Conservation (phyloP, 2,888 invertebrate genomes). For the Chaetoderma sp. region DNA sequence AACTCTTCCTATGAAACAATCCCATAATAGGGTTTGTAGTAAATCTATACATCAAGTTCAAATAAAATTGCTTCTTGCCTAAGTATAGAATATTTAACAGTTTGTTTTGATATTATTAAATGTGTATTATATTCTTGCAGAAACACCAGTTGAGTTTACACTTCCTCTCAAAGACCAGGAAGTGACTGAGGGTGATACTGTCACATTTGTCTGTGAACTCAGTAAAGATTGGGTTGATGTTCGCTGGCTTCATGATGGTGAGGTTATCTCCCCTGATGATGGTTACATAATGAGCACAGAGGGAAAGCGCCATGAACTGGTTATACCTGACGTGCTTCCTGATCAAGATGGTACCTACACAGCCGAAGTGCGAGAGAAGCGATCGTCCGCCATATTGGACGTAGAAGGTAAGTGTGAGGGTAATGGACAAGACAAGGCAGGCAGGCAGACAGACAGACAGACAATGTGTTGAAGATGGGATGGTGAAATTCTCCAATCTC, state of each 20-base stretch:
- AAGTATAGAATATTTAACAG: too few species aligned
- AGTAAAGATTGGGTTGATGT: not conserved
- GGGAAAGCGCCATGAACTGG: conserved; percentile 62
- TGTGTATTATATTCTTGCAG: conserved; percentile 2
- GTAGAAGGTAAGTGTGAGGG: conserved; percentile 53
- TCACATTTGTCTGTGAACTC: conserved; percentile 25
- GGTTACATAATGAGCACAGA: conserved; percentile 30
- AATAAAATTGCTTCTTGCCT: too few species aligned
- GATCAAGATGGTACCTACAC: conserved; percentile 61
- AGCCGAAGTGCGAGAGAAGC: conserved; percentile 42
- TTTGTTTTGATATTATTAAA: too few species aligned
- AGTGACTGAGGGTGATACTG: conserved; percentile 34
- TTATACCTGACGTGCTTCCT: conserved; percentile 82
- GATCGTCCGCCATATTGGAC: conserved; percentile 53
- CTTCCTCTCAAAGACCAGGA: conserved; percentile 16
- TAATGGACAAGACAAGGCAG: too few species aligned
- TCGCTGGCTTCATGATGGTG: conserved; percentile 83
- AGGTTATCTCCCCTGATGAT: conserved; percentile 78
- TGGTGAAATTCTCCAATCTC: too few species aligned
- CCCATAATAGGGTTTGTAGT: too few species aligned
- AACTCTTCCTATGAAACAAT: too few species aligned
- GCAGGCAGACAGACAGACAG: too few species aligned
- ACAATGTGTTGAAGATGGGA: too few species aligned
- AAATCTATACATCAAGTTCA: too few species aligned
- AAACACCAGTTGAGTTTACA: conserved; percentile 10